Base-by-base conservation (phyloP, 2,797 vertebrate species). In the Lepilemur ruficaudatus region DNA sequence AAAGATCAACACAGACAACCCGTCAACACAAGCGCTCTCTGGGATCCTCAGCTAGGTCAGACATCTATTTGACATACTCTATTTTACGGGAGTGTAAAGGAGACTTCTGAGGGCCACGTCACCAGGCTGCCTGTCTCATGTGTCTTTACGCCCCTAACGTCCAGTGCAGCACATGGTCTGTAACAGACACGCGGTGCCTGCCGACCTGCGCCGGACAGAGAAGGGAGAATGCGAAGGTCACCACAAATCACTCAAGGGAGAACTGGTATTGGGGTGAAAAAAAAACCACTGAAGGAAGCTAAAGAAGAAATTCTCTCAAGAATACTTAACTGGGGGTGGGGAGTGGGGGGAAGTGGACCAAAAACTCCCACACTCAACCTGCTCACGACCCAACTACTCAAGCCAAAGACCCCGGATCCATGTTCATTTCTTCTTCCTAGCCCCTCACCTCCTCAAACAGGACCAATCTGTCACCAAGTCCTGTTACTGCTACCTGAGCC, bases 371-470 rank as follows among this genome's bases (percentile, higher is more conserved):
- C 1, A 15, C 61, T 25, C 25, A 52, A 61, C 22, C 72, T 41
- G 5, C 50, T 41, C 2, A 41, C 22, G 8, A 4, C 55, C 55
- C 55, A 57, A 22, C 18, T 12, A 48, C 28, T 76, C 20, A 23
- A 41, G 72, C 46, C 55, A 23, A 65, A n/a, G 72, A 9, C 43
- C 55, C 55, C 14, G 8, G 17, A 15, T 35, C 38, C 25, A 46
- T 0, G 38, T n/a, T 9, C 4, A 30, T 17, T 20, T 12, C 25
- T 25, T 63, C 32, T 43, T 30, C 2, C 1, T 22, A n/a, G n/a
- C 61, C 35, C 28, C 18, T 48, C 32, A 3, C 9, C 41, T 61
- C 84, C 90, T 69, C 90, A 63, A 57, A 57, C 35, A 35, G 14
- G n/a, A 25, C 30, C 11, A 5, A 55, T 28, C 48, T 35, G 35